These are phyloP conservation scores for Atherinosoma microstoma DNA, from an alignment of 2,797 vertebrate genomes.

Conservation along the genomic window DNA sequence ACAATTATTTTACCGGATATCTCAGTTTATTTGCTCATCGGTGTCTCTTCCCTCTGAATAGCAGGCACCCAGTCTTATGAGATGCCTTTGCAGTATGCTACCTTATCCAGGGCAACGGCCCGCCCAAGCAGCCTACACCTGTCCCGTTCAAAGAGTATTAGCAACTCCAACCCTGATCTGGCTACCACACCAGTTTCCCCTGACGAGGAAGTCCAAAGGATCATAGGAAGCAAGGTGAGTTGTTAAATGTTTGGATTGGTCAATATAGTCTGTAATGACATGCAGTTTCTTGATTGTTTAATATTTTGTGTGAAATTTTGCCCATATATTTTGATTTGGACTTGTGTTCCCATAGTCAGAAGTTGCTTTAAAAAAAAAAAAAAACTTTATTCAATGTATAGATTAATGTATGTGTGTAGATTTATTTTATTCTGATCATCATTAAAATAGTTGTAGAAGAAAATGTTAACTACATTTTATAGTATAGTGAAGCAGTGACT, in stretches of 20 bases:
- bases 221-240: slow-evolving; percentile 89
- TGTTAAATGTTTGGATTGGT: neutral
- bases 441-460: neutral
- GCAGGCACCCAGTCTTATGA: slow-evolving; percentile 71
- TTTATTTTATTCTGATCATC: neutral
- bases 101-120: slow-evolving; percentile 85
- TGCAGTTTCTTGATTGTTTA: neutral
- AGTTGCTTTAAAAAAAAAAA: neutral
- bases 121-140: slow-evolving; percentile 88
- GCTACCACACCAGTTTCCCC: slow-evolving; percentile 87
- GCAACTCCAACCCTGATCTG: slow-evolving; percentile 93
- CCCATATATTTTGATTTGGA: neutral
- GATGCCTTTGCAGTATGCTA: slow-evolving; percentile 86
- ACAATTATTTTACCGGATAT: neutral
- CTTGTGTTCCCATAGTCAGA: neutral
- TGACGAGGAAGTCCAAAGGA: slow-evolving; percentile 91
- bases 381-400: neutral
- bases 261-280: neutral
- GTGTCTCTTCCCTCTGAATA: slow-evolving; percentile 4
- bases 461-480: slow-evolving; percentile 5
- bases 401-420: neutral
- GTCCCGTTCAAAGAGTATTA: slow-evolving; percentile 92
- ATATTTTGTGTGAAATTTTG: no score
- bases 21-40: neutral
- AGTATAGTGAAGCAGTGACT: neutral